Conservation (phyloP, 2,113 vertebrate species). For the Turdus rufiventris region DNA sequence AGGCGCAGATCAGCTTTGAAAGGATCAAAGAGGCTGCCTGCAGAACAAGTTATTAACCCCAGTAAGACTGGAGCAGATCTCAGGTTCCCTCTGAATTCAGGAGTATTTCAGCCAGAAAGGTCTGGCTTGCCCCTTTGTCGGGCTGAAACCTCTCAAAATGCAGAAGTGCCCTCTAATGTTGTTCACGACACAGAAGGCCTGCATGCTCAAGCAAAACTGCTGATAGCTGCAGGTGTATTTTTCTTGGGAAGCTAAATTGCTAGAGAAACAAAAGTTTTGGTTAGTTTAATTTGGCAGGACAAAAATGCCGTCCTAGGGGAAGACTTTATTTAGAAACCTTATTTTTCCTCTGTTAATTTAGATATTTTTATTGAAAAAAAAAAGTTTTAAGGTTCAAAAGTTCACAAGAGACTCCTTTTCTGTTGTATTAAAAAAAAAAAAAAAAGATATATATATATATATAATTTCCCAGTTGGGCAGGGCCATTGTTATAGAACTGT, state of each 20-base stretch:
- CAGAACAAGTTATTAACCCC: not conserved
- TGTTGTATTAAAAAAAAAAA: not conserved
- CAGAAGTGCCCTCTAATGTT: conserved; percentile 55
- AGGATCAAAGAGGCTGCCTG: not conserved
- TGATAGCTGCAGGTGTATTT: conserved; percentile 78
- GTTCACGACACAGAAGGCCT: conserved; percentile 8
- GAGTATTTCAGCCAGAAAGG: not conserved
- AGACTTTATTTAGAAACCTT: conserved; percentile 79
- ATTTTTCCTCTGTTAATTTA: conserved; percentile 70
- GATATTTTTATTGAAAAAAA: conserved; percentile 55
- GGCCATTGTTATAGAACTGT: not conserved
- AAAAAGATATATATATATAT: not conserved
- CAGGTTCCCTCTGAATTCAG: not conserved
- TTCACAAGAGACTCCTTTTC: conserved; percentile 29
- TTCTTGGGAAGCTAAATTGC: conserved; percentile 75
- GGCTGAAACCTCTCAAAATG: not conserved
- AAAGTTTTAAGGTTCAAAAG: conserved; percentile 64
- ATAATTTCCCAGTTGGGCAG: not conserved
- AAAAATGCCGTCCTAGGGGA: conserved; percentile 71
- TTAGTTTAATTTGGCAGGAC: conserved; percentile 73
- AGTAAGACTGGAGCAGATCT: not conserved
- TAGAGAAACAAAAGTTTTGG: conserved; percentile 79
- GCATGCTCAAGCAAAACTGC: conserved; percentile 35
- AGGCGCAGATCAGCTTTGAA: not conserved
- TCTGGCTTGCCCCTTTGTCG: conserved; percentile 20